Percentiles rank a stretch among this genome's conserved stretches.
phyloP scores from a whole-genome alignment of 1,140 invertebrate species.

The Chironomus tepperi region DNA sequence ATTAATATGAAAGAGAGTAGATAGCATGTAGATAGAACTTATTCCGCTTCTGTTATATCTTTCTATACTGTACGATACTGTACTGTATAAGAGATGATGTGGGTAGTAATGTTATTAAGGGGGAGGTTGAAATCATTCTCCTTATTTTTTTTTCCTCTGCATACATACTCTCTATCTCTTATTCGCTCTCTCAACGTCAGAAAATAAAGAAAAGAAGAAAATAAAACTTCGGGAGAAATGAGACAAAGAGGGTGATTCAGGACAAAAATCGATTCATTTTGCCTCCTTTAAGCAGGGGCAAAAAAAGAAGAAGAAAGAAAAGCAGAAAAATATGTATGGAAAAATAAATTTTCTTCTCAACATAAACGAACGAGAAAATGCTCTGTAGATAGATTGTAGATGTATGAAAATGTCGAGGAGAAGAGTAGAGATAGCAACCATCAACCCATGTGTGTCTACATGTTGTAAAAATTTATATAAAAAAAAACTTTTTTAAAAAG shows the following conservation, averaged over 20 bases:
- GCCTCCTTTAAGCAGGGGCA: background rate
- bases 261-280: constrained; percentile 3
- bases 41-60: background rate
- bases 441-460: background rate
- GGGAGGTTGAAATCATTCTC: background rate
- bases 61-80: background rate
- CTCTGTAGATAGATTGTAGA: too few relatives aligned
- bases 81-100: constrained; percentile 8
- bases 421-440: constrained; percentile 12
- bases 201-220: too few relatives aligned
- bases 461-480: too few relatives aligned
- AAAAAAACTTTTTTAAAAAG: too few relatives aligned
- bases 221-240: background rate
- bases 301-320: background rate
- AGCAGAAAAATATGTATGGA: background rate
- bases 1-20: background rate
- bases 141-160: background rate
- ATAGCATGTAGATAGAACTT: background rate
- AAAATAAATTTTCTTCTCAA: background rate
- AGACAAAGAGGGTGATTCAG: background rate
- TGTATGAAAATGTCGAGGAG: background rate
- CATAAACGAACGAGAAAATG: too few relatives aligned
- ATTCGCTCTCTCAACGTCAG: background rate
- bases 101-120: constrained; percentile 4
- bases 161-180: background rate